Evolutionary conservation across 2,797 vertebrate genomes (phyloP), one percentile per base, ranked within the genome.

Genomic region (Catostomus latipinnis): DNA sequence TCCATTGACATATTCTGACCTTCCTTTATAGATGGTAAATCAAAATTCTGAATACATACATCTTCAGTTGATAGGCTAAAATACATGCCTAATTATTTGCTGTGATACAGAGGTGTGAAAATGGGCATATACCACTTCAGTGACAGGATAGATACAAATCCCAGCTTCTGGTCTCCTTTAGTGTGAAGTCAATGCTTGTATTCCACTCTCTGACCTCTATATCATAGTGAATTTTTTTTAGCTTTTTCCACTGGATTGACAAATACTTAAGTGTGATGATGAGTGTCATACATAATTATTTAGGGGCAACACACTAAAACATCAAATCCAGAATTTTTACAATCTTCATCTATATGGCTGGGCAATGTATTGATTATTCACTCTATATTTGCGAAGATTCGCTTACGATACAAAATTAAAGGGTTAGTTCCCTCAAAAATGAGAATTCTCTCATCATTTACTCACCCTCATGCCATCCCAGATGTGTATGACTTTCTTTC

Each of bases 11-110:
- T 74, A 74, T 62, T 84, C 60, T 74, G 69, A 79, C 76, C 83
- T 72, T 66, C 74, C 82, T 68, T 57, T 71, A 48, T 84, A 94
- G 93, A 83, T 88, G 93, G 92, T 94, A 91, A 89, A 78, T 82
- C 16, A 8, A 22, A 34, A 8, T 14, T 63, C 54, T 63, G 0
- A 78, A 71, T 50, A 12, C 78, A 66, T 7, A 69, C 56, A 80
- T 80, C 53, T 67, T 61, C 78, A 80, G 78, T 67, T 73, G 78
- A 80, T 80, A 66, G 70, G 78, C 77, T 80, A 50, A 66, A 67
- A 66, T 16, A 49, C 45, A 60, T 34, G 1, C 70, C 78, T 80
- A 73, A 80, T 80, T 67, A 62, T 80, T 80, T 45, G 45, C 70
- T 58, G 14, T 12, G 69, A 58, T 67, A 43, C 67, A 50, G 62